Evolutionary conservation across 2,797 vertebrate genomes (phyloP).

Genomic region (Enteromius fasciolatus): DNA sequence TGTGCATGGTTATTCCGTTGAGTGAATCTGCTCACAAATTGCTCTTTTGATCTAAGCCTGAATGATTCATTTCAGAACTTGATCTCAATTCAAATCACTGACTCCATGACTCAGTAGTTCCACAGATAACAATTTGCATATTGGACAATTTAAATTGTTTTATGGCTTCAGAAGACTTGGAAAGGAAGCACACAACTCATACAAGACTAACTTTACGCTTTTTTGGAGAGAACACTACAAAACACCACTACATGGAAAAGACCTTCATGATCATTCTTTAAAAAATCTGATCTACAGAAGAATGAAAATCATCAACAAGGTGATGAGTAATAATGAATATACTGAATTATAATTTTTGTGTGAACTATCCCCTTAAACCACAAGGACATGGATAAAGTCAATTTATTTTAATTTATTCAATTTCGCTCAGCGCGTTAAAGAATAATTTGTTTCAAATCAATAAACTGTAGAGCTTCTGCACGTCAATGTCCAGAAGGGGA

Average conservation of each 20-base stretch:
- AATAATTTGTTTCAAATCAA: slow-evolving; percentile 55
- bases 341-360: background rate
- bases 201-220: background rate
- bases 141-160: background rate
- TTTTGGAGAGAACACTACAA: background rate
- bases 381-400: slow-evolving; percentile 47
- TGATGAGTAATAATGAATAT: background rate
- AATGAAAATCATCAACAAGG: background rate
- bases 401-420: slow-evolving; percentile 56
- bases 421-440: slow-evolving; percentile 33
- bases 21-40: background rate
- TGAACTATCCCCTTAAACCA: slow-evolving; percentile 34
- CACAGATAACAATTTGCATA: background rate
- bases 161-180: background rate
- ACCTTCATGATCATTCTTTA: background rate
- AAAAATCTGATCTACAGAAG: background rate
- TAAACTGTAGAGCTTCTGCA: slow-evolving; percentile 50
- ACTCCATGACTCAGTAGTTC: background rate
- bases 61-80: background rate
- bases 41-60: background rate
- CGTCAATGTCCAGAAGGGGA: slow-evolving; percentile 36
- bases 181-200: background rate
- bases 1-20: background rate
- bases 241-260: background rate
- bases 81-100: background rate